Conservation (phyloP, 2,113 vertebrate genomes). For the Sinocyclocheilus anophthalmus region DNA sequence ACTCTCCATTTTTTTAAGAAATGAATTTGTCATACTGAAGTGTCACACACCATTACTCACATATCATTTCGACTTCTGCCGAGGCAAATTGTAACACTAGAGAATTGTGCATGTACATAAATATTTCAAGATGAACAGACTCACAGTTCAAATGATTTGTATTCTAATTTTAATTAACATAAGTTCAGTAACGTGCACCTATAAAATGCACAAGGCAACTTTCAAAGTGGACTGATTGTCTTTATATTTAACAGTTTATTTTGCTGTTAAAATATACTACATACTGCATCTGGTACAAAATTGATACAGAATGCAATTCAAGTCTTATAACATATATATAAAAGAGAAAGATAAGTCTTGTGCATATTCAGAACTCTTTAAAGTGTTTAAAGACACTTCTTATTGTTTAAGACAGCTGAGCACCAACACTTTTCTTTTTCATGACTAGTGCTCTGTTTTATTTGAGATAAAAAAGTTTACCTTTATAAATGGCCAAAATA, state of each 20-base stretch:
- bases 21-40: not conserved
- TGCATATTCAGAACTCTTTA: not conserved
- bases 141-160: conserved; percentile 8
- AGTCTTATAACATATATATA: no score
- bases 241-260: not conserved
- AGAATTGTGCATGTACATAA: not conserved
- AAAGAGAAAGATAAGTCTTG: not conserved
- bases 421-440: not conserved
- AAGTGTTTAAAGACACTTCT: not conserved
- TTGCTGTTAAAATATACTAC: no score
- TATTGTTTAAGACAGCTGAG: not conserved
- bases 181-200: not conserved
- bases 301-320: no score
- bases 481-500: not conserved
- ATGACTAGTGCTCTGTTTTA: not conserved
- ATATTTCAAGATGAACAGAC: conserved; percentile 15
- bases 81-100: not conserved
- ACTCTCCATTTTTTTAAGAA: not conserved
- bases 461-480: conserved; percentile 12
- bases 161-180: conserved; percentile 8
- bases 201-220: not conserved
- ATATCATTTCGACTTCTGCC: not conserved
- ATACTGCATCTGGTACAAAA: no score
- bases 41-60: conserved; percentile 3
- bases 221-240: not conserved